These are phyloP conservation scores for Phorcus lineatus DNA, from an alignment of 2,888 invertebrate species.

Conservation along the genomic window DNA sequence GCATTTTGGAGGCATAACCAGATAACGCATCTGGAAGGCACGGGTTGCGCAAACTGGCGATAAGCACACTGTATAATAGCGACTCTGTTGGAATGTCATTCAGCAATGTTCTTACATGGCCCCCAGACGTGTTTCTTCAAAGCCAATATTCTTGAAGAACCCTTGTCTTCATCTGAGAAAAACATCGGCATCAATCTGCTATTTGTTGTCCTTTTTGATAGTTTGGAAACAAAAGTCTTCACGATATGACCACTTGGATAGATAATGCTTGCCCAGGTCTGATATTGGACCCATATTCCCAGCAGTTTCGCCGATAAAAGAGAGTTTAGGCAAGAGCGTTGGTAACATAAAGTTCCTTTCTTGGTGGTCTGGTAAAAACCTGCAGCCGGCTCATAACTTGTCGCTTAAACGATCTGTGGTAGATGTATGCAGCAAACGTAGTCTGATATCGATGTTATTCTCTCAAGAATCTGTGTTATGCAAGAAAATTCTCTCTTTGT, in stretches of 20 bases:
- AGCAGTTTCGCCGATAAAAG: constrained; percentile 1
- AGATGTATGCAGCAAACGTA: too few relatives aligned
- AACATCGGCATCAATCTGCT: background rate
- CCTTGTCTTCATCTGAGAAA: too few relatives aligned
- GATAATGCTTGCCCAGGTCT: background rate
- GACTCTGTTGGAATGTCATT: background rate
- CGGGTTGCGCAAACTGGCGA: background rate
- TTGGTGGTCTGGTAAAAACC: background rate
- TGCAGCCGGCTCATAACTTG: background rate
- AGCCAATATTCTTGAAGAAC: too few relatives aligned
- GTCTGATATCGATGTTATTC: too few relatives aligned
- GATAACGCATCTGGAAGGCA: background rate
- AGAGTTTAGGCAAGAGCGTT: background rate
- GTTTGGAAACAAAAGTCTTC: constrained; percentile 12
- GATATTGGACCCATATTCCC: background rate
- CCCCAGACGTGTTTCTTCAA: too few relatives aligned
- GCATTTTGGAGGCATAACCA: background rate
- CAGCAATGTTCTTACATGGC: background rate
- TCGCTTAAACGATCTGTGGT: too few relatives aligned
- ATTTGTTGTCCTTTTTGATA: background rate
- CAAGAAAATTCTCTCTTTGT: too few relatives aligned
- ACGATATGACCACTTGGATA: background rate
- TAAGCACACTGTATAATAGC: constrained; percentile 4
- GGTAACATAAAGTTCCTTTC: background rate
- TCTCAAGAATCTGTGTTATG: too few relatives aligned